These are phyloP conservation scores for Hylaeus volcanicus DNA, from an alignment of 1,140 invertebrate genomes.

Conservation along the genomic window DNA sequence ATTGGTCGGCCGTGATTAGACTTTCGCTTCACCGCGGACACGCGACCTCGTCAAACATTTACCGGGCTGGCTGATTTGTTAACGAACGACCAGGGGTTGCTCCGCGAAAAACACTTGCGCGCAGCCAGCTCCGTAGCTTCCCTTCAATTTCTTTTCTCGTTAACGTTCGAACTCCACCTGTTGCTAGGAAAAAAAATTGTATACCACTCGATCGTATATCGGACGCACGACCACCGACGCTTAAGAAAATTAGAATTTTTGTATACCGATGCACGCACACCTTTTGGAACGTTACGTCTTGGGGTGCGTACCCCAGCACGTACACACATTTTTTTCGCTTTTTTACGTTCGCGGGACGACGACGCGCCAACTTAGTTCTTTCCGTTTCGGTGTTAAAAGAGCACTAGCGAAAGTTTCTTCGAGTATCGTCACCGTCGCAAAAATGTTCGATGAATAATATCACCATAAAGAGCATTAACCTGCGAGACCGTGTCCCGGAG, in stretches of 20 bases:
- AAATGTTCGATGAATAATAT: conserved; percentile 27
- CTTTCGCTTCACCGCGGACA: conserved; percentile 59
- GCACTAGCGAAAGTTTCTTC: background rate
- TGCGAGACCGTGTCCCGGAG: background rate
- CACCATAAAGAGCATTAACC: background rate
- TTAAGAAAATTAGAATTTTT: too few species aligned
- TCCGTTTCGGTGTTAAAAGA: too few species aligned
- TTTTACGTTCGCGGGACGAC: too few species aligned
- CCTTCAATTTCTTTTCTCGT: conserved; percentile 14
- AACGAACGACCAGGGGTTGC: conserved; percentile 18
- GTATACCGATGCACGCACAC: too few species aligned
- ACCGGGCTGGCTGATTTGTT: conserved; percentile 31
- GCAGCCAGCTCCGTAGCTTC: background rate
- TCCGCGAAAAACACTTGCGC: conserved; percentile 13
- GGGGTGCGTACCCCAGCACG: too few species aligned
- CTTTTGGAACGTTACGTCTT: too few species aligned
- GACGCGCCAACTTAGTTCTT: too few species aligned
- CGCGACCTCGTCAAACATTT: conserved; percentile 50
- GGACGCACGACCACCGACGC: too few species aligned
- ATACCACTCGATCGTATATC: too few species aligned
- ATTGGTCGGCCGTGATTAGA: conserved; percentile 62
- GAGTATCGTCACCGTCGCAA: background rate
- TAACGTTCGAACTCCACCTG: conserved; percentile 49
- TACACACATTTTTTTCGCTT: too few species aligned
- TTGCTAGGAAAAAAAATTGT: conserved; percentile 61